Evolutionary conservation across 2,113 vertebrate species (phyloP).

Genomic region (Python bivittatus): DNA sequence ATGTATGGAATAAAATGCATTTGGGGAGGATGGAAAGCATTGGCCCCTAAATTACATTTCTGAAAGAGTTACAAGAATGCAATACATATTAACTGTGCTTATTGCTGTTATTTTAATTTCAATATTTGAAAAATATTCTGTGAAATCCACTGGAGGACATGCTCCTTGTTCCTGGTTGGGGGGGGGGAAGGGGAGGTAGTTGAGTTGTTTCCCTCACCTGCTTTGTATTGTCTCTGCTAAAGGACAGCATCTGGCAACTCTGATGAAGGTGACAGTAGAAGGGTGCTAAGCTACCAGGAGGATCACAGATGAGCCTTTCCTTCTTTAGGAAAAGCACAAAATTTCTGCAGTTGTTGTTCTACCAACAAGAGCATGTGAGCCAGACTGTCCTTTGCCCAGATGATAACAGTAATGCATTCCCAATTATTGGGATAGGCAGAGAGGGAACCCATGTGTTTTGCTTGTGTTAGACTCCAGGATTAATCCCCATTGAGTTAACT

Average conservation of each 20-base stretch:
- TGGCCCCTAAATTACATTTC: not conserved
- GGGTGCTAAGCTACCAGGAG: not conserved
- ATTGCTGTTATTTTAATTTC: not conserved
- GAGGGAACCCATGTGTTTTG: not conserved
- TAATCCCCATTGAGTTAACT: not conserved
- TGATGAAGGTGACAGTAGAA: not conserved
- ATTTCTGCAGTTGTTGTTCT: not conserved
- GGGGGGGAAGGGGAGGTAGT: no score
- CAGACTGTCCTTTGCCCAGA: not conserved
- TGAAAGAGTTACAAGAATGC: not conserved
- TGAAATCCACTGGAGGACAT: not conserved
- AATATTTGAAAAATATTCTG: not conserved
- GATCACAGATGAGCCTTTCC: not conserved
- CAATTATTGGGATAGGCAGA: not conserved
- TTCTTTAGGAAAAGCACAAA: not conserved
- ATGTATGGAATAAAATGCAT: no score
- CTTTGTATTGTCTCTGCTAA: not conserved
- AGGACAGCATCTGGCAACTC: not conserved
- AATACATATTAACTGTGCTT: not conserved
- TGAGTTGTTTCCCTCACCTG: no score
- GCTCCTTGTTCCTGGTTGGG: not conserved
- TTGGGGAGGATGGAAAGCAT: not conserved
- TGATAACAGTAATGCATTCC: not conserved
- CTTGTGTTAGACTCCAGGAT: not conserved
- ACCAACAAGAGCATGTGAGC: not conserved